Percentiles rank a stretch among this genome's conserved stretches.
These are phyloP conservation scores for Solenopsis fugax DNA, from an alignment of 1,140 invertebrate genomes.

Conservation along the genomic window DNA sequence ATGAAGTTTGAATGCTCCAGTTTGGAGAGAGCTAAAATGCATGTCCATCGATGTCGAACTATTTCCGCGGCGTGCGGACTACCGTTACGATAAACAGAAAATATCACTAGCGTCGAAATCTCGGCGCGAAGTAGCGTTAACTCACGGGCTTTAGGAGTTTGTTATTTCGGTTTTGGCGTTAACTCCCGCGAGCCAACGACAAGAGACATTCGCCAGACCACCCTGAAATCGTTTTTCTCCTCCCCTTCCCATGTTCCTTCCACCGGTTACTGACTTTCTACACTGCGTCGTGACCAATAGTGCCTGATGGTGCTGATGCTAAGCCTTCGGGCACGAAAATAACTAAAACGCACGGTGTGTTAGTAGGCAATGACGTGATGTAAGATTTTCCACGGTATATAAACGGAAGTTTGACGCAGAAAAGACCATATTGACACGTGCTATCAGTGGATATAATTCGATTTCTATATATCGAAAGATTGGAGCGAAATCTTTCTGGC, in stretches of 20 bases:
- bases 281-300: slow-evolving; percentile 67
- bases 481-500: not conserved
- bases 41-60: slow-evolving; percentile 45
- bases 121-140: slow-evolving; percentile 72
- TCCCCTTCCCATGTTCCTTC: slow-evolving; percentile 15
- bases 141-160: slow-evolving; percentile 78
- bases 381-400: slow-evolving; percentile 42
- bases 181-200: slow-evolving; percentile 79
- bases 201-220: slow-evolving; percentile 85
- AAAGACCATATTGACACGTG: not conserved
- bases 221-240: slow-evolving; percentile 67
- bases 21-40: not conserved
- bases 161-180: slow-evolving; percentile 82
- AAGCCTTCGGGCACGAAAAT: slow-evolving; percentile 65
- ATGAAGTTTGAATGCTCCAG: not conserved
- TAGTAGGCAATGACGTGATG: slow-evolving; percentile 60
- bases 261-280: slow-evolving; percentile 55
- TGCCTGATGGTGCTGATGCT: slow-evolving; percentile 43
- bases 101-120: slow-evolving; percentile 70
- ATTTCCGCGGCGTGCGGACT: slow-evolving; percentile 36
- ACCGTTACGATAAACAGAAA: slow-evolving; percentile 68
- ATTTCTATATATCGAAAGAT: not conserved
- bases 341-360: slow-evolving; percentile 67
- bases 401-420: not conserved
- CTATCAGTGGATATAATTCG: not conserved